phyloP scores from a whole-genome alignment of 2,113 vertebrate genomes.

The Canis aureus region DNA sequence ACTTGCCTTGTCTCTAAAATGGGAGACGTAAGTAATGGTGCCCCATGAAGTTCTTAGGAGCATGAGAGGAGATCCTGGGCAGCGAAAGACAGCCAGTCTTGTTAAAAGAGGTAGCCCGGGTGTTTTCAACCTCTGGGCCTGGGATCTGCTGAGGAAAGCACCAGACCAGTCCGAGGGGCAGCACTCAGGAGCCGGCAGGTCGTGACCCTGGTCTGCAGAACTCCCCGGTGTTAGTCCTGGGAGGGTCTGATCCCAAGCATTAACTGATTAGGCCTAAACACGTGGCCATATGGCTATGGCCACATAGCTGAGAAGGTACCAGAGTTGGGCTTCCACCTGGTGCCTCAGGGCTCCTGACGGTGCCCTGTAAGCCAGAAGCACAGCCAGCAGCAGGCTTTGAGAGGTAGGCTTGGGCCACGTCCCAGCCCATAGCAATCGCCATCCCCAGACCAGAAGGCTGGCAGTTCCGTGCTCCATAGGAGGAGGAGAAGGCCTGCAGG shows the following conservation, averaged over 20 bases:
- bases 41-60: background rate
- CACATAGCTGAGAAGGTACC: background rate
- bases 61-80: background rate
- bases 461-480: background rate
- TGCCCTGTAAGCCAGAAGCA: background rate
- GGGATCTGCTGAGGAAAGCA: background rate
- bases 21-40: background rate
- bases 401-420: background rate
- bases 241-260: background rate
- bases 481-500: background rate
- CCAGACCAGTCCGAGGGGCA: background rate
- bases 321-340: background rate
- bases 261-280: background rate
- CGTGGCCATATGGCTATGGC: no score
- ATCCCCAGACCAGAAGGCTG: background rate
- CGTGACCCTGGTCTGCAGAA: background rate
- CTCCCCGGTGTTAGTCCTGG: background rate
- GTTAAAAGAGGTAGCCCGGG: background rate
- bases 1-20: background rate
- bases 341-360: fast-evolving
- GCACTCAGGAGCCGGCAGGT: background rate
- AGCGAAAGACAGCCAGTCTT: background rate
- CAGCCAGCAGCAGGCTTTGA: background rate
- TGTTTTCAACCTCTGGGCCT: background rate
- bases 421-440: background rate